Percentiles rank a stretch among this genome's conserved stretches.
These are phyloP conservation scores for Tanytarsus gracilentus DNA, from an alignment of 2,888 invertebrate species.

Conservation along the genomic window DNA sequence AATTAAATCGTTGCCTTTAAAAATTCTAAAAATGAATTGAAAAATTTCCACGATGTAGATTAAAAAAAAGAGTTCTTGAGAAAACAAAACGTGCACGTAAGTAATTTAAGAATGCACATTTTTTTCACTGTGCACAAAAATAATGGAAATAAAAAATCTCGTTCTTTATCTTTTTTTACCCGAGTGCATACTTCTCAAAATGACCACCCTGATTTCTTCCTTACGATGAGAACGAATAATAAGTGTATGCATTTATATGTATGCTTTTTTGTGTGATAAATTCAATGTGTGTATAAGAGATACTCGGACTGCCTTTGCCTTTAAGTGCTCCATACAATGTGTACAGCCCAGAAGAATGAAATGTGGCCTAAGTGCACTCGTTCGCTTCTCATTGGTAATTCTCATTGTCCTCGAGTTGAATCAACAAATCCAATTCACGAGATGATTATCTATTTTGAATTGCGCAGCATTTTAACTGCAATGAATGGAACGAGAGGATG, in stretches of 20 bases:
- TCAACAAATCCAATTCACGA: not conserved
- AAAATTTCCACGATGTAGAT: no score
- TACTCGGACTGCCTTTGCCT: no score
- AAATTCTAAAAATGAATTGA: no score
- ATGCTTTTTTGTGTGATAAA: not conserved
- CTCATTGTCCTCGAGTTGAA: not conserved
- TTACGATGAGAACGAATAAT: no score
- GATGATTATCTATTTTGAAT: conserved; percentile 11
- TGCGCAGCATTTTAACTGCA: no score
- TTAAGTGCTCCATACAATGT: no score
- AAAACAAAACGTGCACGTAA: not conserved
- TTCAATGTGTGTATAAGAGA: no score
- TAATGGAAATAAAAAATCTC: conserved; percentile 2
- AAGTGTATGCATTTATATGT: no score
- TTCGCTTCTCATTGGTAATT: not conserved
- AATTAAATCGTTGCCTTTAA: no score
- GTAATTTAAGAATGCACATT: conserved; percentile 10
- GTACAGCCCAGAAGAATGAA: no score
- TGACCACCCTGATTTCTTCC: conserved; percentile 9
- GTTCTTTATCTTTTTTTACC: conserved; percentile 7
- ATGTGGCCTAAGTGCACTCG: no score
- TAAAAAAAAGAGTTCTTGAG: not conserved
- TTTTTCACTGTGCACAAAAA: not conserved
- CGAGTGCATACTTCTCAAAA: conserved; percentile 1
- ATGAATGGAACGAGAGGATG: no score